Evolutionary conservation across 2,797 vertebrate genomes (phyloP), one percentile per base, ranked within the genome.

Genomic region (Onychomys torridus): DNA sequence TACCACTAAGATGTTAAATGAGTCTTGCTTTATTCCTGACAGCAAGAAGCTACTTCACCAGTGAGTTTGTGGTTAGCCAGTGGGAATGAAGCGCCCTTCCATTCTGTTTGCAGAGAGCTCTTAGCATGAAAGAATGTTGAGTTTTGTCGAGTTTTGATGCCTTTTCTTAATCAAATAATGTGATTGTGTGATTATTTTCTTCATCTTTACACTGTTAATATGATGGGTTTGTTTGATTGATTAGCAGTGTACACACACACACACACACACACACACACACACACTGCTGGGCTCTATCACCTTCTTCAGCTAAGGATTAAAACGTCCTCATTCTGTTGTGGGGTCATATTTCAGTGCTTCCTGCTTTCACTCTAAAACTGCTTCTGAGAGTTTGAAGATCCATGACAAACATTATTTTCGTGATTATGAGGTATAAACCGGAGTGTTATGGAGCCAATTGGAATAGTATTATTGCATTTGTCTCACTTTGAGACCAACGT

Each of bases 171-270:
- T 81, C 52, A 34, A 13, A 67, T 76, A 27, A 92, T 87, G 6
- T 19, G 3, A 75, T 52, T 1, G 3, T 89, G 23, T 63, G 59
- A 46, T 71, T 81, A 81, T 89, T 85, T 84, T 65, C 59, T 76
- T 89, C 81, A 86, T 82, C 63, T 71, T 92, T 94, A 90, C 16
- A 65, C 25, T 63, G 14, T 89, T 78, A 61, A 52, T 73, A 73
- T 55, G 46, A 9, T 55, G 27, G 5, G 25, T 37, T 84, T 91
- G 69, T 77, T 57, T 87, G 52, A 73, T 78, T 92, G 17, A 75
- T 83, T 90, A 81, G 82, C 34, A 37, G 17, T 17, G 43, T 49
- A 76, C 13, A 76, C 40, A 43, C 25, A 76, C 73, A 73, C 37
- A n/a, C 34, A 79, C 65, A 69, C 34, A 8, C 52, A 52, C 52